Conservation (phyloP, 2,797 vertebrate species). For the Catharus ustulatus region DNA sequence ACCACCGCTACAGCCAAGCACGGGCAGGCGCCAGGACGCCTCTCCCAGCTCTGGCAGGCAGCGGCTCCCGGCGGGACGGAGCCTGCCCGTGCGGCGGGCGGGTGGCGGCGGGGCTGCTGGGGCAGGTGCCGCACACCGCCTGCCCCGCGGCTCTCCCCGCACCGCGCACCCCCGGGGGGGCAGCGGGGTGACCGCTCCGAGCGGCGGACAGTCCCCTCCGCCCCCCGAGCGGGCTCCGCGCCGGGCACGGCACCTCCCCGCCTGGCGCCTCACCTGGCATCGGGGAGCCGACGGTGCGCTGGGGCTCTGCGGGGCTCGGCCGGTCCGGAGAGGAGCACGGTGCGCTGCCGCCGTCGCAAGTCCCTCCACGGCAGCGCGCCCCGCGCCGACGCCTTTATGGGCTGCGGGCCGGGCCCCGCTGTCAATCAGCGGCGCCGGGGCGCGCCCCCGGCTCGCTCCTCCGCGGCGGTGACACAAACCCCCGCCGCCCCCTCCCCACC, state of each 20-base stretch:
- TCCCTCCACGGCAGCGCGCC: background rate
- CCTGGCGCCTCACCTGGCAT: slow-evolving; percentile 36
- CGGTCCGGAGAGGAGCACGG: background rate
- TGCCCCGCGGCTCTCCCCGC: background rate
- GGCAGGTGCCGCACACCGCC: background rate
- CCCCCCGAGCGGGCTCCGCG: too few species aligned
- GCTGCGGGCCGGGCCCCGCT: slow-evolving; percentile 56
- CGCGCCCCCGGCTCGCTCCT: slow-evolving; percentile 67
- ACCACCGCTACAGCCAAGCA: background rate
- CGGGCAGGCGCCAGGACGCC: background rate
- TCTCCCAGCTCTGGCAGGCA: background rate
- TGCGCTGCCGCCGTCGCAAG: background rate
- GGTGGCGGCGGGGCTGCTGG: background rate
- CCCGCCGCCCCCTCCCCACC: slow-evolving; percentile 70
- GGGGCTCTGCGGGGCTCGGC: background rate
- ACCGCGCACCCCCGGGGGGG: background rate
- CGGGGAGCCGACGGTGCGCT: background rate
- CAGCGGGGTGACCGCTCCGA: background rate
- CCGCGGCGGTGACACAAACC: slow-evolving; percentile 79
- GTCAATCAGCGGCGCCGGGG: slow-evolving; percentile 79
- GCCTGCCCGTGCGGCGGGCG: too few species aligned
- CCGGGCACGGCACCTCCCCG: background rate
- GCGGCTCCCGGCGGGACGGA: background rate
- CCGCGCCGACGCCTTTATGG: slow-evolving; percentile 77
- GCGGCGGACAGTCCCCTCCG: background rate